Base-by-base conservation (phyloP, 2,888 invertebrate genomes). In the Luperina testacea region DNA sequence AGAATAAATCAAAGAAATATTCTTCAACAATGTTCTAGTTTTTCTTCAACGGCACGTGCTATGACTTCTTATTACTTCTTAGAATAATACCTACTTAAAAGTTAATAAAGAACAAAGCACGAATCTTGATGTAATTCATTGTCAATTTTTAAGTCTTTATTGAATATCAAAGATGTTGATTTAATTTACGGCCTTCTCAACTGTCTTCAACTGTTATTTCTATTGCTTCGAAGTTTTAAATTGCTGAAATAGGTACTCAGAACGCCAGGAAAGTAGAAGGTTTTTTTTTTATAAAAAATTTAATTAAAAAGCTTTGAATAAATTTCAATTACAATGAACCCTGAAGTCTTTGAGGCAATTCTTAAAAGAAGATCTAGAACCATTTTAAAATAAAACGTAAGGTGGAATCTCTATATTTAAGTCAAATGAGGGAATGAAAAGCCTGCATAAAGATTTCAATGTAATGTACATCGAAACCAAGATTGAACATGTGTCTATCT, bases 101-200 rank as follows among this genome's bases (percentile, higher is more conserved):
- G 74, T 81, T 81, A 81, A 87, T 85, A 83, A 80, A 87, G 69
- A 80, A 72, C 69, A 61, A 77, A 80, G 68, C 68, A 74, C 53
- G 72, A 64, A 72, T 61, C 13, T 77, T 70, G 13, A 74, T 73
- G 77, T 77, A 72, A 79, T 88, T 86, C 63, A 77, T 79, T 87
- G 75, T 73, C 65, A 80, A 76, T 81, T 77, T 78, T 61, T 72
- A 77, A 81, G 81, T 61, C 78, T 80, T 81, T 71, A 65, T 80
- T 75, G 80, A 82, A 83, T 83, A 82, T 76, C 73, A 80, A 78
- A 85, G 68, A 85, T 79, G 79, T 84, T 86, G 75, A 80, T 87
- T 82, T 78, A 80, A 73, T 77, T 70, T 64, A 45, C 27, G 75
- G 77, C n/a, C 65, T 72, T 77, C 61, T 83, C 32, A 32, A 32